Base-by-base conservation (phyloP, 2,113 vertebrate genomes). In the Gracilinanus agilis region DNA sequence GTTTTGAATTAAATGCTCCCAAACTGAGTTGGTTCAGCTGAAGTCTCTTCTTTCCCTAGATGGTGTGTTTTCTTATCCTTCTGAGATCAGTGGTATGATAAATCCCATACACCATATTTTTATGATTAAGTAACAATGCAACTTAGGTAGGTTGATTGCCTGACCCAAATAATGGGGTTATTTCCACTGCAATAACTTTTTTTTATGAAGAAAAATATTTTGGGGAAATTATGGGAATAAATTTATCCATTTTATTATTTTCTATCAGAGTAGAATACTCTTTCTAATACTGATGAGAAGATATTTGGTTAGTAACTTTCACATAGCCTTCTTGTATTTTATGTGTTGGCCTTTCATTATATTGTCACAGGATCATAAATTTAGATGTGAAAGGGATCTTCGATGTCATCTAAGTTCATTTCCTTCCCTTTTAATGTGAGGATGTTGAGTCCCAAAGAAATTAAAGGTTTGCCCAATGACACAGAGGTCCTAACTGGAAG, bases 1-100 rank as follows among this genome's bases (percentile, higher is more conserved):
- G 97, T 98, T 98, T 97, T 98, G 95, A 97, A 98, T 98, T 98
- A 98, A 97, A 93, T 97, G 97, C 98, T 98, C 97, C 97, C 97
- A 98, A 97, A 92, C 91, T 96, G 91, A 90, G 54, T 96, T 90
- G 23, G 67, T 88, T 97, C 93, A 91, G 93, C 83, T 96, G 95
- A 98, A 98, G 96, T 96, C 94, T 94, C 29, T 97, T 94, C 95
- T 92, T 90, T 96, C 90, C 75, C 0, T 83, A 96, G 49, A 55
- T 91, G 53, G 16, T 83, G 24, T 90, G 24, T 95, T 98, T 97
- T 89, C 58, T 95, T 95, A 94, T 92, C 83, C 61, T 40, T 94
- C 16, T 95, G 93, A 96, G 44, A 24, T 89, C 89, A 44, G n/a
- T 92, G 55, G 55, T 90, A 92, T 53, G 24, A 90, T 44, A 96